These are phyloP conservation scores for Pseudocheirus occidentalis DNA, from an alignment of 2,797 vertebrate genomes.

Conservation along the genomic window DNA sequence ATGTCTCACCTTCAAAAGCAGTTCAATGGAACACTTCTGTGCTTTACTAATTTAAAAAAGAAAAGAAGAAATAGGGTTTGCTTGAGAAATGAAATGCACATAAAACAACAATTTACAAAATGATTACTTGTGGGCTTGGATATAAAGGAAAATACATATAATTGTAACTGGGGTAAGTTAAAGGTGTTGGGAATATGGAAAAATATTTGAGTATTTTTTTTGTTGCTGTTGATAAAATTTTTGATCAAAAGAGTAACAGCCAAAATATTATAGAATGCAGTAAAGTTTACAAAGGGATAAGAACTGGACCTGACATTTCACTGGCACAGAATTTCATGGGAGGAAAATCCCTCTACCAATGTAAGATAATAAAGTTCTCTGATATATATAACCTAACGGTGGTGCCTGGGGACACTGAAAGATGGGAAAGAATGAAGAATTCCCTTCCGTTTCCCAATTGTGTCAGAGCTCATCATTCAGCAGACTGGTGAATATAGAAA, in stretches of 20 bases:
- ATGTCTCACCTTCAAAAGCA: background rate
- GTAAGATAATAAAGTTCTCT: background rate
- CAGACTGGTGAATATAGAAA: background rate
- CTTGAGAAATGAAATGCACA: background rate
- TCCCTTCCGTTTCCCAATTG: background rate
- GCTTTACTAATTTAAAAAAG: background rate
- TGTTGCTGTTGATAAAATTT: background rate
- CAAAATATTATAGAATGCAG: background rate
- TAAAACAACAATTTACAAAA: background rate
- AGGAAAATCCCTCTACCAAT: background rate
- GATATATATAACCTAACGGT: background rate
- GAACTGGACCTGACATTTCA: no score
- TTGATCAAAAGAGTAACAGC: background rate
- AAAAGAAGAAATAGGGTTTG: background rate
- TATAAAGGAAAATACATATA: background rate
- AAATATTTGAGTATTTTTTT: background rate
- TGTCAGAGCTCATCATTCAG: background rate
- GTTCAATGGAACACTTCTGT: background rate
- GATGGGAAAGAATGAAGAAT: background rate
- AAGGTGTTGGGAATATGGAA: background rate
- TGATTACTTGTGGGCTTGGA: background rate
- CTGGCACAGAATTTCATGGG: background rate
- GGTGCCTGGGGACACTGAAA: background rate
- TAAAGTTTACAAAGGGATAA: background rate
- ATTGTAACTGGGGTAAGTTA: background rate